Conservation (phyloP, 30 jellyfish, hydroid and myxozoan genomes). For the Phacellophora camtschatica region DNA sequence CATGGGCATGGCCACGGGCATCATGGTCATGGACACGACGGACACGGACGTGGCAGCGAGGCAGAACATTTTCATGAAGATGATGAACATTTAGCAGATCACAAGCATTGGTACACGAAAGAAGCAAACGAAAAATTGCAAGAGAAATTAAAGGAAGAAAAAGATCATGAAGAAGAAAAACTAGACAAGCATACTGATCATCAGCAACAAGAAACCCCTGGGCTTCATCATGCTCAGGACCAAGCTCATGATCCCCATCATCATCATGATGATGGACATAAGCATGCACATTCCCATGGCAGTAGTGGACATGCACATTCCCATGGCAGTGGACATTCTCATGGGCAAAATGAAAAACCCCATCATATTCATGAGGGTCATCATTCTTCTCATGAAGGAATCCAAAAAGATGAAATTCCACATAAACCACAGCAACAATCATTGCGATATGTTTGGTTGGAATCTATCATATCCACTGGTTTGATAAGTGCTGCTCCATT, state of each 20-base stretch:
- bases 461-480: constrained; percentile 84
- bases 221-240: constrained; percentile 13
- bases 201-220: neutral
- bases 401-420: neutral
- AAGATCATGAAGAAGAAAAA: neutral
- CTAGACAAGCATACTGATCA: neutral
- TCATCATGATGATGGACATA: constrained; percentile 51
- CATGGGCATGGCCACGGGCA: constrained; percentile 45
- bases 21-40: neutral
- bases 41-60: constrained; percentile 7
- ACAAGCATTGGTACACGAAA: constrained; percentile 81
- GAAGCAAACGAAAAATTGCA: constrained; percentile 69
- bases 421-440: neutral
- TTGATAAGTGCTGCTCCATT: constrained; percentile 98
- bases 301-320: constrained; percentile 29
- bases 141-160: constrained; percentile 23
- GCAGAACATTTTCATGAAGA: constrained; percentile 74
- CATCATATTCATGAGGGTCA: constrained; percentile 32
- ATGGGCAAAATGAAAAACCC: constrained; percentile 43
- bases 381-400: constrained; percentile 15
- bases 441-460: constrained; percentile 79
- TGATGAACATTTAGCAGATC: constrained; percentile 68
- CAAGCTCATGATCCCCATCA: constrained; percentile 32
- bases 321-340: constrained; percentile 53
- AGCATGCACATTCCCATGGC: constrained; percentile 26